Evolutionary conservation across 2,113 vertebrate genomes (phyloP).

Genomic region (Gavia stellata): DNA sequence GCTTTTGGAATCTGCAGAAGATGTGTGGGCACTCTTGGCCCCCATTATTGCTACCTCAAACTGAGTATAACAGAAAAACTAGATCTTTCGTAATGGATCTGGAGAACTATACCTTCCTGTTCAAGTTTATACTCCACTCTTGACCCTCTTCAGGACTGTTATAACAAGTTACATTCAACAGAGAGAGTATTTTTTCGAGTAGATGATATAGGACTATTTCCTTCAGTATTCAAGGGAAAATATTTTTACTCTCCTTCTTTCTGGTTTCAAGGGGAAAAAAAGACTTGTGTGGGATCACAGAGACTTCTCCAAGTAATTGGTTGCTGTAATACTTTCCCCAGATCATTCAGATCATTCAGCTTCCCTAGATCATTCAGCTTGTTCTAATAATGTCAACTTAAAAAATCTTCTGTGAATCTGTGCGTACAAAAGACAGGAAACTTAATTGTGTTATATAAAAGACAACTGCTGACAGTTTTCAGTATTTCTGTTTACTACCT

Average conservation of each 20-base stretch:
- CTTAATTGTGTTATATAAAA: not conserved
- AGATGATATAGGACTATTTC: not conserved
- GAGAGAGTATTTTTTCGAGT: not conserved
- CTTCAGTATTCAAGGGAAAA: not conserved
- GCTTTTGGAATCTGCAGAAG: not conserved
- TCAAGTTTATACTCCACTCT: not conserved
- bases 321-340: not conserved
- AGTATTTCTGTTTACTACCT: not conserved
- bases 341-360: not conserved
- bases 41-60: not conserved
- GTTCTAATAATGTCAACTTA: not conserved
- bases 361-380: not conserved
- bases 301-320: not conserved
- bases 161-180: not conserved
- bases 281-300: not conserved
- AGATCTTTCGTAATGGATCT: not conserved
- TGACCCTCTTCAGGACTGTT: not conserved
- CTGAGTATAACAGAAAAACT: not conserved
- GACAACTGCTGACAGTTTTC: not conserved
- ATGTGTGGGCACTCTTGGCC: constrained; percentile 9
- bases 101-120: not conserved
- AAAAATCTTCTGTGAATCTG: not conserved
- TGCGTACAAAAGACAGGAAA: not conserved
- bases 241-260: not conserved
- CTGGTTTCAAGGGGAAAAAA: not conserved